Base-by-base conservation (phyloP, 2,113 vertebrate genomes). In the Salvelinus sp. region DNA sequence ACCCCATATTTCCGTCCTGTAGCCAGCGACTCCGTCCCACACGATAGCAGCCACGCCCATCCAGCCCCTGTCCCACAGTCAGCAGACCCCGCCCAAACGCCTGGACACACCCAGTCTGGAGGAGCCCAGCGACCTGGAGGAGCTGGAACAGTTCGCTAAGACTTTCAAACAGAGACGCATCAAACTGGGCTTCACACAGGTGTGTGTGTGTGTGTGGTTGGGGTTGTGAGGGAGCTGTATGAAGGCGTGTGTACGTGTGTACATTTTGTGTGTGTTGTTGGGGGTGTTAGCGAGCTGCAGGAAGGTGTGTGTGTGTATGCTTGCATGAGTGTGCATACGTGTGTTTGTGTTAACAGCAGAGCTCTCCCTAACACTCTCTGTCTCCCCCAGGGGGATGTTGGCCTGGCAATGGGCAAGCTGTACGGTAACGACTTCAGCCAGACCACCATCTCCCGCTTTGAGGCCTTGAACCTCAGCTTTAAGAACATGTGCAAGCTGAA, bases 401-500 rank as follows among this genome's bases (percentile, higher is more conserved):
- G 98, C 92, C 95, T 99, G 87, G 98, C 97, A 85, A 99, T 99
- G 97, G 98, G 98, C 86, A 99, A 99, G 93, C 95, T 99, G 78
- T 99, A 99, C 84, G 98, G 98, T 93, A 99, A 99, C 79, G 98
- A 99, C 92, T 99, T 99, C 92, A 99, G 98, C 95, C 98, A 99
- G 93, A 99, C 98, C 82, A 99, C 98, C 92, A 99, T 99, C 91
- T 99, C 98, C 93, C 97, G 98, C 93, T 99, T 99, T 87, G 98
- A 99, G 96, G 98, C 98, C 96, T 97, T 99, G 96, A 99, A 99
- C 92, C 96, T 99, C 94, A 99, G 98, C 96, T 99, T 99, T 96
- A 99, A 99, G 94, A 99, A 99, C 92, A 99, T 99, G 98, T 99
- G 98, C 95, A 99, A 99, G 92, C 95, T 99, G 88, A 99, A 99